Conservation (phyloP, 2,113 vertebrate species). For the Hipposideros armiger region DNA sequence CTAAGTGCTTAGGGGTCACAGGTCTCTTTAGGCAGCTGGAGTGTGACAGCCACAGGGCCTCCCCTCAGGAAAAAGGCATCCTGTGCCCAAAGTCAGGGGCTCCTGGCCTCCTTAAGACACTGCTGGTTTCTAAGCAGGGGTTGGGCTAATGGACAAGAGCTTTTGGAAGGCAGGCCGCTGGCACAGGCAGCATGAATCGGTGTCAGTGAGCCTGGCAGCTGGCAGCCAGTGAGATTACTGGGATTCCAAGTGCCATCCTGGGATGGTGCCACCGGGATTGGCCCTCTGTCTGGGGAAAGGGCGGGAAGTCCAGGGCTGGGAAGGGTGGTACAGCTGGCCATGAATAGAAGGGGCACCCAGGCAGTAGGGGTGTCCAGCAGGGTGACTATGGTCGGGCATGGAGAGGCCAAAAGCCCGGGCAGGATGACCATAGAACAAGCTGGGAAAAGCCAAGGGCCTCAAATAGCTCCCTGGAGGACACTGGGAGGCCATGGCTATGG, state of each 20-base stretch:
- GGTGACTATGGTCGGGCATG: too few species aligned
- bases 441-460: not conserved
- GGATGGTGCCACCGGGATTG: not conserved
- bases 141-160: not conserved
- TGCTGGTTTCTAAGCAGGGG: not conserved
- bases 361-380: not conserved
- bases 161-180: not conserved
- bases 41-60: not conserved
- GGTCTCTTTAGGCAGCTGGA: not conserved
- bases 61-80: not conserved
- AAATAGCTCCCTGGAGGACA: not conserved
- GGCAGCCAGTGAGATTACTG: not conserved
- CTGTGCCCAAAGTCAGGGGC: not conserved
- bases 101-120: not conserved
- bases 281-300: not conserved
- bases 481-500: rapidly evolving
- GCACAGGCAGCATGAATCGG: not conserved
- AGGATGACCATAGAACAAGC: not conserved
- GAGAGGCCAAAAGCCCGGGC: not conserved
- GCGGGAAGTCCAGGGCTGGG: not conserved
- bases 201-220: not conserved
- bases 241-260: not conserved
- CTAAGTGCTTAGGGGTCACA: not conserved
- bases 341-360: not conserved
- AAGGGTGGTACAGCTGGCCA: not conserved